Conservation (phyloP, 2,113 vertebrate genomes). For the Pseudorhombus dupliciocellatus region DNA sequence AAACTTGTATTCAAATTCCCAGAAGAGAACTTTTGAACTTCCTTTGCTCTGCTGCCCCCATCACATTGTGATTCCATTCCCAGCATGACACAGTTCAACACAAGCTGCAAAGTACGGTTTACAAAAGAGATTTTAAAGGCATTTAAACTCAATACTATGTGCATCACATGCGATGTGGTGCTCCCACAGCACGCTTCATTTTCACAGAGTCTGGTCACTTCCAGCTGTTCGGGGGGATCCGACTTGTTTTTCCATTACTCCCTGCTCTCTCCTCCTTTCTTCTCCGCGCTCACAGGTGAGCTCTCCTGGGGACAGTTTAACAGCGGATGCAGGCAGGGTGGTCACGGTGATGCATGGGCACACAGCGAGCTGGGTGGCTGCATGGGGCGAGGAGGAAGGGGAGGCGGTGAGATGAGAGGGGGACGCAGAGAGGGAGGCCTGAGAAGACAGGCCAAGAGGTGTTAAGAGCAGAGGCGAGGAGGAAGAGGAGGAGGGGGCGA, state of each 20-base stretch:
- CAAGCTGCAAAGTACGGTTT: neutral
- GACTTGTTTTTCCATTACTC: conserved; percentile 41
- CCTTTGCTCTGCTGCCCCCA: neutral
- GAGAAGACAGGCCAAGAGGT: conserved; percentile 17
- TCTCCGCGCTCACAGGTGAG: conserved; percentile 53
- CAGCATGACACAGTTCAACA: neutral
- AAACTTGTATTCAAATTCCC: too few species aligned
- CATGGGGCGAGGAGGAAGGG: neutral
- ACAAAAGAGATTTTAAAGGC: neutral
- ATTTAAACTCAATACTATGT: neutral
- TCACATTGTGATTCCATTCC: neutral
- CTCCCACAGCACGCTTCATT: neutral
- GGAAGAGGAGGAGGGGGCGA: neutral
- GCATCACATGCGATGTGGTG: neutral
- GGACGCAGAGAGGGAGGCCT: conserved; percentile 23
- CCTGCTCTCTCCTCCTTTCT: conserved; percentile 21
- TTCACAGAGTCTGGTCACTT: conserved; percentile 21
- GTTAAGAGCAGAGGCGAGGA: conserved; percentile 5
- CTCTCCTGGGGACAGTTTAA: conserved; percentile 50
- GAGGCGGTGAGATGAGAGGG: conserved; percentile 21
- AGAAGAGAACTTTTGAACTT: neutral
- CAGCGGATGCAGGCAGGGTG: conserved; percentile 50
- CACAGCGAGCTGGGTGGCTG: conserved; percentile 18
- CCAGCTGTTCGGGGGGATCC: conserved; percentile 1
- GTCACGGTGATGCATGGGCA: conserved; percentile 54